Evolutionary conservation across 2,113 vertebrate genomes (phyloP), one percentile per base, ranked within the genome.

Genomic region (Ploceus nigricollis): DNA sequence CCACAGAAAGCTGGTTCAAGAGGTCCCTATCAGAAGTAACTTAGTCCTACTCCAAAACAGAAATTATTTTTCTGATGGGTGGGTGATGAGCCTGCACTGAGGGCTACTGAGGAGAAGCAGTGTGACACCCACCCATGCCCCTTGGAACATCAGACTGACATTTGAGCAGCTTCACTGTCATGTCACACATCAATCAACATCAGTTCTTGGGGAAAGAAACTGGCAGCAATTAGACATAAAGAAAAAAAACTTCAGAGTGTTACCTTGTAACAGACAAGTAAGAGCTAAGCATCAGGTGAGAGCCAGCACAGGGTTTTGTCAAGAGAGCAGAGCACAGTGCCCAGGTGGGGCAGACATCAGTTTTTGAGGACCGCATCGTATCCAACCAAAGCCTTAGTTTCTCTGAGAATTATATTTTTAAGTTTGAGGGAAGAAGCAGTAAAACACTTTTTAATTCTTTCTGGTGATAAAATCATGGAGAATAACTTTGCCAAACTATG

Each of bases 51-150:
- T 31, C 25, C 60, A 45, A 70, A 56, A 61, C 6, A 65, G 15
- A n/a, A 61, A 9, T 1, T 0, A 73, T 50, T 57, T 87, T 87
- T 66, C 60, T 77, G 39, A 44, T 0, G 0, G 22, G 31, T 2
- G 5, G 14, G 19, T 11, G 50, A 76, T 15, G 6, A n/a, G 13
- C 22, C 30, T 33, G 23, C 58, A 37, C 19, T 4, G 15, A 69
- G 30, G 13, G 44, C 39, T 50, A 51, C 45, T 3, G 18, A 82
- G 50, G 8, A 8, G 57, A 53, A 86, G 53, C 5, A 4, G 25
- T 3, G n/a, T 63, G 24, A 42, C 37, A 80, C 19, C 27, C 35
- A 33, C 25, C 17, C 24, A 19, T 2, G 9, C 4, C 13, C 23
- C 48, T 24, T 13, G 15, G 42, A 33, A 13, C 31, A 82, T 44